Percentiles rank a stretch among this genome's conserved stretches.
These are phyloP conservation scores for Australoheros facetus DNA, from an alignment of 2,797 vertebrate species.

Conservation along the genomic window DNA sequence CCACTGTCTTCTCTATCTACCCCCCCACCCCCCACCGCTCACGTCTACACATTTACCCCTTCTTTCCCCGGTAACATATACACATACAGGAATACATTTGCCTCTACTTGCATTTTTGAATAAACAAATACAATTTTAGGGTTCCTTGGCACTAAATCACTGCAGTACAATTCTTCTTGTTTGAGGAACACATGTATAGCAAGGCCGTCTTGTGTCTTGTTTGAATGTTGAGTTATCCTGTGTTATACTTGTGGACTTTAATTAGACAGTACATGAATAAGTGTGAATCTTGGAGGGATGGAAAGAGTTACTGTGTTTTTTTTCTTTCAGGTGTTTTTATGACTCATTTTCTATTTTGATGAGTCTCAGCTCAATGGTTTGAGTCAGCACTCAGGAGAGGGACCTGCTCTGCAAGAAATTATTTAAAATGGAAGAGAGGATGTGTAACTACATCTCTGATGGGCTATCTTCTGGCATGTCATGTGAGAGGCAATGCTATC, in stretches of 20 bases:
- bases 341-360: background rate
- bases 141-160: background rate
- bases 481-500: background rate
- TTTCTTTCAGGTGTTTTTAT: conserved; percentile 1
- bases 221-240: background rate
- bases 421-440: background rate
- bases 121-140: too few relatives aligned
- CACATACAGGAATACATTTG: background rate
- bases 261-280: background rate
- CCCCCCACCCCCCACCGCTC: background rate
- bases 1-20: background rate
- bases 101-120: background rate
- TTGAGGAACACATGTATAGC: background rate
- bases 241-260: background rate
- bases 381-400: conserved; percentile 3
- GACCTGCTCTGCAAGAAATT: background rate
- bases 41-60: background rate
- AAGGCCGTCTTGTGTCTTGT: background rate
- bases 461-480: background rate
- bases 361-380: conserved; percentile 8
- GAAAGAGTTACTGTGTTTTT: background rate
- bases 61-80: background rate
- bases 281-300: background rate
- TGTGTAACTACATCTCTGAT: background rate
- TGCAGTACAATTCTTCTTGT: background rate